These are phyloP conservation scores for Azemiops feae DNA, from an alignment of 2,113 vertebrate species.

Conservation along the genomic window DNA sequence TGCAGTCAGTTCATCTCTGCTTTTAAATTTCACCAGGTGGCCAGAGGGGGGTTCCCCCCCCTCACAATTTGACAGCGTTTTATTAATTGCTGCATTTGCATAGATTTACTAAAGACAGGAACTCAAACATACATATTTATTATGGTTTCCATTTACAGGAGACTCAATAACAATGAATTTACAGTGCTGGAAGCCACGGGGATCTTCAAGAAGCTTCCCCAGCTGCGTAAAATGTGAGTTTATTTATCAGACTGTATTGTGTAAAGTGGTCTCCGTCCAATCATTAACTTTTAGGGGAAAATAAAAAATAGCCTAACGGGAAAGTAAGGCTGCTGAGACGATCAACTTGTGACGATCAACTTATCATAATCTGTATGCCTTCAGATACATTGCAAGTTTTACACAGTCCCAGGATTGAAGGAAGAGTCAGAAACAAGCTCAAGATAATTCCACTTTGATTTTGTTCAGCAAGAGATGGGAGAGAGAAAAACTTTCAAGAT, in stretches of 20 bases:
- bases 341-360: not conserved
- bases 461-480: not conserved
- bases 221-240: slow-evolving; percentile 97
- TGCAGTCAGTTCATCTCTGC: not conserved
- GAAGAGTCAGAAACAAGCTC: not conserved
- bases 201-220: slow-evolving; percentile 96
- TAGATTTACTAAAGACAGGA: not conserved
- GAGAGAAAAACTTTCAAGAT: not conserved
- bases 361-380: not conserved
- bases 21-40: not conserved
- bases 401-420: not conserved
- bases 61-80: not conserved
- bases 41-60: not conserved
- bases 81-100: not conserved
- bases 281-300: slow-evolving; percentile 32
- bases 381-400: not conserved
- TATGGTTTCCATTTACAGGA: slow-evolving; percentile 66
- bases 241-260: not conserved
- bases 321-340: not conserved
- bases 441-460: not conserved
- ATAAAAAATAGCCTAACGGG: slow-evolving; percentile 10
- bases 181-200: slow-evolving; percentile 94
- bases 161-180: slow-evolving; percentile 98
- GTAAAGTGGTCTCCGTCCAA: not conserved
- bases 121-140: not conserved